A percentile compares a stretch with the other conserved stretches of the same genome.
Evolutionary conservation across 2,113 vertebrate genomes (phyloP).

Genomic region (Clarias macrocephalus): DNA sequence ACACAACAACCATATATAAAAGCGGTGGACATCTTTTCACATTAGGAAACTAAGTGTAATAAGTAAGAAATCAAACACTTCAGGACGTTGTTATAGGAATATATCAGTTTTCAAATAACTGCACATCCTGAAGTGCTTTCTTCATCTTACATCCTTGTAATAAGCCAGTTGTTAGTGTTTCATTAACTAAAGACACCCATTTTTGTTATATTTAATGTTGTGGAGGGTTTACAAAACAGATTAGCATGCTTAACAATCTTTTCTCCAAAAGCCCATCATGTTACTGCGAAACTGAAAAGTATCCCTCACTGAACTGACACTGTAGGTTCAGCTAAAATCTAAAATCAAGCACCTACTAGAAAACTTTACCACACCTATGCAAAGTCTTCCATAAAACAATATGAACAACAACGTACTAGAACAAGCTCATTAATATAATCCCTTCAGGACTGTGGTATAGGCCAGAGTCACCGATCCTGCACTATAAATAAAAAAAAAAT

Average conservation of each 20-base stretch:
- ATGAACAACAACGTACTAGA: not conserved
- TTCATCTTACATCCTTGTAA: not conserved
- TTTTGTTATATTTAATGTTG: not conserved
- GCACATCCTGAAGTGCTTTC: not conserved
- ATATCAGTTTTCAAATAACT: not conserved
- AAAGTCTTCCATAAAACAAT: not conserved
- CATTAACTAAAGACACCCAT: not conserved
- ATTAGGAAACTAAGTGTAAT: not conserved
- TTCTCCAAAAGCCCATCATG: not conserved
- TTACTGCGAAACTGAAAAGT: not conserved
- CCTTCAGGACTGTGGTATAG: not conserved
- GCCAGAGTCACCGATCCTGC: not conserved
- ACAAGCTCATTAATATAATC: not conserved
- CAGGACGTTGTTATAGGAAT: not conserved
- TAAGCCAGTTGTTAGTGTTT: not conserved
- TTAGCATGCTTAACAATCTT: not conserved
- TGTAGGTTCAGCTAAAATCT: not conserved
- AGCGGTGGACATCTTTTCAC: not conserved
- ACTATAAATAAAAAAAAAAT: not conserved
- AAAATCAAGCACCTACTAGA: not conserved
- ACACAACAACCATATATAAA: not conserved
- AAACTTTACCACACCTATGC: not conserved
- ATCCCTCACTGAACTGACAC: not conserved
- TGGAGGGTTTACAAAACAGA: not conserved
- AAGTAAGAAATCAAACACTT: not conserved